Base-by-base conservation (phyloP, 2,113 vertebrate species). In the Engraulis encrasicolus region DNA sequence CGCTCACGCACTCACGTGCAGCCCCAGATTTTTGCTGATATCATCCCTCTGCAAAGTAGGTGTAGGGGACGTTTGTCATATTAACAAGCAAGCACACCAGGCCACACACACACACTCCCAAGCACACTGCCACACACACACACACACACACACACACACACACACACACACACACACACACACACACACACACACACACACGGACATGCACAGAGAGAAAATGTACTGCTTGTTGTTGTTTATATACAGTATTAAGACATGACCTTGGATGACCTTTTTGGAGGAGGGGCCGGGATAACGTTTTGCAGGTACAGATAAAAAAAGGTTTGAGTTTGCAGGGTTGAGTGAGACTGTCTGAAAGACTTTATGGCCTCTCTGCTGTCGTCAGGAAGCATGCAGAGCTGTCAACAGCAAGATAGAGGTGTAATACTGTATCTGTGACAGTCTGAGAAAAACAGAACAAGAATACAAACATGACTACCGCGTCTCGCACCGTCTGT, bases 131-230 rank as follows among this genome's bases (percentile, higher is more conserved):
- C 2, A 31, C 23, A 66, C 27, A 31, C 61, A 71, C 23, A 12
- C n/a, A 71, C 61, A 31, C 61, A 27, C n/a, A 27, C 20, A n/a
- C 52, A 54, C 52, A 54, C 14, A 54, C 52, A 54, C 31, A 80
- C 34, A 61, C 80, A 66, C 81, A 79, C 74, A 54, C 79, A 61
- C 83, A 71, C 61, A 23, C 50, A 20, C 38, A 45, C 49, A 83
- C 50, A 82, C 50, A 54, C 1, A 52, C 14, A 54, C 20, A 77
- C 79, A 84, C 52, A 84, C 49, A 71, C 27, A 78, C 40, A 83
- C 71, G 54, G 11, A 52, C 82, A 58, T n/a, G n/a, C 58, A 61
- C 58, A 61, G 6, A 6, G 7, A 27, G 52, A 20, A 20, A 54
- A 19, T 18, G 20, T 52, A 17, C 19, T 52, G 3, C 7, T 52